Conservation (phyloP, 2,113 vertebrate genomes). For the Galbula dea region DNA sequence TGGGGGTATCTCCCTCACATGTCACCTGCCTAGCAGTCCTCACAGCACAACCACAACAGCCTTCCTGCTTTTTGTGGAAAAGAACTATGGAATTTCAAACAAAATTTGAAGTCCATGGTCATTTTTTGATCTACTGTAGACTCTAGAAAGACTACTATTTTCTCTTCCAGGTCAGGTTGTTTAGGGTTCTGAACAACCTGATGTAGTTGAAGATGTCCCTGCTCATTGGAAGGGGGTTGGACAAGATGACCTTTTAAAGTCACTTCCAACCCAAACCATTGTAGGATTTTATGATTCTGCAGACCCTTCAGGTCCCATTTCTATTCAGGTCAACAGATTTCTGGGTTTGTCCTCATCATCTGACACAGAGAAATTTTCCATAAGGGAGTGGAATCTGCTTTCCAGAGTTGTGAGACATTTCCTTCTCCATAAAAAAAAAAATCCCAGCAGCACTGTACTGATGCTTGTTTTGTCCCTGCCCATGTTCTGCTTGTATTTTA, state of each 20-base stretch:
- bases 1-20: background rate
- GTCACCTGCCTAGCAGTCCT: background rate
- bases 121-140: background rate
- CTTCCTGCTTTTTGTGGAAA: background rate
- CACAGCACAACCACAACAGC: background rate
- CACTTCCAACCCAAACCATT: background rate
- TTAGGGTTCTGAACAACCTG: background rate
- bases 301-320: background rate
- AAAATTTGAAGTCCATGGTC: background rate
- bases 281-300: background rate
- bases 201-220: background rate
- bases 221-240: background rate
- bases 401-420: background rate
- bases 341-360: background rate
- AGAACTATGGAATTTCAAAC: background rate
- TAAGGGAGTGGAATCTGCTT: background rate
- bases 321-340: background rate
- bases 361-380: background rate
- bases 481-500: background rate
- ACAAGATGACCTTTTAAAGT: background rate
- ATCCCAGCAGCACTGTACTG: accelerated
- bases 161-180: background rate
- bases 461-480: background rate
- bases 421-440: background rate
- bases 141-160: background rate